A percentile compares a stretch with the other conserved stretches of the same genome.
Conservation (phyloP, 2,888 invertebrate genomes). For the Ophraella communa region DNA sequence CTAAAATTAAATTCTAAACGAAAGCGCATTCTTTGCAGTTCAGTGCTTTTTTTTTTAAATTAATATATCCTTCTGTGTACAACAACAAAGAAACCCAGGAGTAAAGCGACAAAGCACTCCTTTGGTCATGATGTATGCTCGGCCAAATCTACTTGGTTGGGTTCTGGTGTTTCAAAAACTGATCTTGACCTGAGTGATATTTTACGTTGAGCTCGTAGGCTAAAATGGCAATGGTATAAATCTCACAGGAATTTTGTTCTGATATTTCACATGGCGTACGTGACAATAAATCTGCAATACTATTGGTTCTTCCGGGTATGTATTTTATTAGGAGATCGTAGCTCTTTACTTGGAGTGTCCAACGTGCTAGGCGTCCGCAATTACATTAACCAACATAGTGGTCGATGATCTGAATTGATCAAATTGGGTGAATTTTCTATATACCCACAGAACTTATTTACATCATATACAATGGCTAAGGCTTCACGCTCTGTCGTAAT, state of each 20-base stretch:
- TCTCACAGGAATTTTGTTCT: background rate
- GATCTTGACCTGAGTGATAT: slow-evolving; percentile 16
- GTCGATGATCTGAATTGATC: slow-evolving; percentile 59
- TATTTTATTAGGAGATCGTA: slow-evolving; percentile 45
- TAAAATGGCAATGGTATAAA: background rate
- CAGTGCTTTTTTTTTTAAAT: too few species aligned
- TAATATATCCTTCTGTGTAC: too few species aligned
- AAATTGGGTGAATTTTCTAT: slow-evolving; percentile 52
- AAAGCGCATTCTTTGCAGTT: too few species aligned
- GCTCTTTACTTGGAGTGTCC: slow-evolving; percentile 56
- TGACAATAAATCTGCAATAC: slow-evolving; percentile 33
- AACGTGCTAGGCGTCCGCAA: slow-evolving; percentile 58
- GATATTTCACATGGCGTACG: slow-evolving; percentile 8
- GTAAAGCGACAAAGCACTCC: slow-evolving; percentile 39
- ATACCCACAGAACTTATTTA: slow-evolving; percentile 54
- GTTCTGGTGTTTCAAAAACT: slow-evolving; percentile 33
- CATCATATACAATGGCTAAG: slow-evolving; percentile 47
- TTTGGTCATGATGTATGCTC: slow-evolving; percentile 39
- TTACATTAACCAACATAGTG: slow-evolving; percentile 57
- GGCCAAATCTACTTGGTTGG: slow-evolving; percentile 13
- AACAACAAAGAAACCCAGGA: too few species aligned
- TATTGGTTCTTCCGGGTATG: slow-evolving; percentile 22
- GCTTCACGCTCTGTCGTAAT: slow-evolving; percentile 43
- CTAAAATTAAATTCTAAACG: too few species aligned
- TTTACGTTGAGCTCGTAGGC: background rate